Evolutionary conservation across 2,113 vertebrate genomes (phyloP), one percentile per base, ranked within the genome.

Genomic region (Propithecus coquereli): DNA sequence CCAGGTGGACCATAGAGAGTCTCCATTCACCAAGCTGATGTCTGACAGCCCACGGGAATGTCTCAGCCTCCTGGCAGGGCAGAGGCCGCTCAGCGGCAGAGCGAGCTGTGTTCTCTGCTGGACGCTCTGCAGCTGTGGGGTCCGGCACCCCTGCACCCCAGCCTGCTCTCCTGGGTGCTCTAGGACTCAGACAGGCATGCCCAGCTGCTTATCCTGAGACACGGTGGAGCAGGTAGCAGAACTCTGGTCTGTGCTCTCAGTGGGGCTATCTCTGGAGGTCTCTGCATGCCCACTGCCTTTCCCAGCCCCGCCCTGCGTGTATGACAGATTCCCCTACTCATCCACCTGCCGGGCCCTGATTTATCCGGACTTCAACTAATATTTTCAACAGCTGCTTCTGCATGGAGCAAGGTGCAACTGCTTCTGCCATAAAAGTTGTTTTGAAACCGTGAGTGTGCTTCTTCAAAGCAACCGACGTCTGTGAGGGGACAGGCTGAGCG

Each of bases 221-320:
- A 4, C 23, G 3, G 23, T 61, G 59, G 59, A 61, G 59, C 59
- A 61, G 59, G 59, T 27, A 9, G 3, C 59, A 61, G 25, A 61
- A 0, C 25, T 61, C 10, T 18, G 52, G 5, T 54, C 52, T 54
- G 52, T 54, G 52, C 52, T 54, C 52, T 54, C 47, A 47, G 47
- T 9, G 0, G 47, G 47, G 47, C 0, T 47, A 9, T 47, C 52
- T 20, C 52, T 54, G 52, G 52, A 17, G 52, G 18, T 6, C 17
- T 30, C 74, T 1, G 3, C 14, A 4, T 3, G 7, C 17, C 34
- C 0, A 9, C 71, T 1, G 32, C 32, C 10, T 18, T 5, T 37
- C 6, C 32, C 6, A n/a, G 71, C 14, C 71, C 5, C 12, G 5
- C 3, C 50, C 76, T 2, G 50, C 7, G 22, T n/a, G 1, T n/a